Base-by-base conservation (phyloP, 2,113 vertebrate genomes). In the Oreochromis niloticus region DNA sequence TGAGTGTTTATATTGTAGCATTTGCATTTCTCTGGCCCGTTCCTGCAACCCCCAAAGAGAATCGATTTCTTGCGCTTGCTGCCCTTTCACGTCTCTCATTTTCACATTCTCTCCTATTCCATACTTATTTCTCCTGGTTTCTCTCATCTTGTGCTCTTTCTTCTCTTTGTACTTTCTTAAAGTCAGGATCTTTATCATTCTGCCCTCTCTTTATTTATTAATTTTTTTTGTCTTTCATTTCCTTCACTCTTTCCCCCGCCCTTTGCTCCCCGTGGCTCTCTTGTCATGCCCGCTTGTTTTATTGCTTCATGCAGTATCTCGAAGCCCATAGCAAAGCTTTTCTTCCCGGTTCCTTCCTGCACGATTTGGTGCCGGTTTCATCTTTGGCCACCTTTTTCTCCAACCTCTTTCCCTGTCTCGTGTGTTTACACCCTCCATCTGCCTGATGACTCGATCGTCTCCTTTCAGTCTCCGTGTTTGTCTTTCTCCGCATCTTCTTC, bases 1-100 rank as follows among this genome's bases (percentile, higher is more conserved):
- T 50, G 88, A 94, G 88, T 93, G 89, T 94, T 92, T 91, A 92
- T 92, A 91, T 91, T 89, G 85, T 88, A 92, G 85, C 88, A 93
- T 92, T 94, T 92, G 90, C 93, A 92, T 92, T 95, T 84, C 80
- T 93, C 87, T 93, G 91, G 81, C 90, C 91, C 50, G 12, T 85
- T 94, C 82, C 56, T 82, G 86, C 8, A 79, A 90, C 91, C 91
- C 93, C 91, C 88, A 90, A 79, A 86, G 92, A 90, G 87, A 93
- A 94, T 86, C 90, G 91, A 93, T 92, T 94, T 92, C 83, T 93
- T 89, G 85, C 36, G 80, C 92, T 90, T 2, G 82, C 84, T 95
- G 81, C 89, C 66, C 87, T 93, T 90, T 91, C 86, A 84, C 41
- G 39, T 94, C 82, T 91, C 83, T 87, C 71, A 80, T 91, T 87